These are phyloP conservation scores for Drosophila vallismaia DNA, from an alignment of 2,888 invertebrate species.

Conservation along the genomic window DNA sequence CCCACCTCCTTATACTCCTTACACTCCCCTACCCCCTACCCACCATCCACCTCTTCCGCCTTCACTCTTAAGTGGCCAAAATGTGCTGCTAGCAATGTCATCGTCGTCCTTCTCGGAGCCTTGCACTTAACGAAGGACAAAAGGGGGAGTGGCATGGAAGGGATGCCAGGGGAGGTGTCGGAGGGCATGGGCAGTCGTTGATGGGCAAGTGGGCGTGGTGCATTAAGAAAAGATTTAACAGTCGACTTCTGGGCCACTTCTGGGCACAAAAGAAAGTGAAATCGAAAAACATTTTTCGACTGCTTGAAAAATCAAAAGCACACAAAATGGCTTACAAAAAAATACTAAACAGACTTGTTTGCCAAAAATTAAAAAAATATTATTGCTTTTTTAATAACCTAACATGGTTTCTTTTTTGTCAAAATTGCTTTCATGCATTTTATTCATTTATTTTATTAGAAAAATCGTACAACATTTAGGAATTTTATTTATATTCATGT, in stretches of 20 bases:
- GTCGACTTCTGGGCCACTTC: not conserved
- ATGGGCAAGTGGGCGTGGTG: conserved; percentile 42
- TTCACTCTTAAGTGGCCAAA: conserved; percentile 32
- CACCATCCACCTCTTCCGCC: too few species aligned
- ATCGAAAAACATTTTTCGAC: conserved; percentile 43
- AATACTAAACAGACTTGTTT: not conserved
- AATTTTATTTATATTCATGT: too few species aligned
- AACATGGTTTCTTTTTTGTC: too few species aligned
- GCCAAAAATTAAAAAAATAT: not conserved
- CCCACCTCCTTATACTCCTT: not conserved
- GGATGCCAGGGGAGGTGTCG: not conserved
- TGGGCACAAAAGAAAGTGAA: conserved; percentile 29
- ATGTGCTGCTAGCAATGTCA: conserved; percentile 43
- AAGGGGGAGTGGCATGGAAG: not conserved
- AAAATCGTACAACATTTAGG: too few species aligned
- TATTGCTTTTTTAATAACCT: not conserved
- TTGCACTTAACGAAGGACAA: conserved; percentile 27
- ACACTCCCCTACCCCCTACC: not conserved
- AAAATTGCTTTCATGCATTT: too few species aligned
- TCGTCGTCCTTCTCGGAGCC: conserved; percentile 35
- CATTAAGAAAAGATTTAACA: conserved; percentile 28
- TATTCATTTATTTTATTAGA: too few species aligned
- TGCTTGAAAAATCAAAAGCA: not conserved
- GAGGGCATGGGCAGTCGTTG: conserved; percentile 4
- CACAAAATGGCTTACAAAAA: not conserved